Conservation (phyloP, 35 echinoderm and acorn worm species). For the Strongylocentrotus purpuratus region DNA sequence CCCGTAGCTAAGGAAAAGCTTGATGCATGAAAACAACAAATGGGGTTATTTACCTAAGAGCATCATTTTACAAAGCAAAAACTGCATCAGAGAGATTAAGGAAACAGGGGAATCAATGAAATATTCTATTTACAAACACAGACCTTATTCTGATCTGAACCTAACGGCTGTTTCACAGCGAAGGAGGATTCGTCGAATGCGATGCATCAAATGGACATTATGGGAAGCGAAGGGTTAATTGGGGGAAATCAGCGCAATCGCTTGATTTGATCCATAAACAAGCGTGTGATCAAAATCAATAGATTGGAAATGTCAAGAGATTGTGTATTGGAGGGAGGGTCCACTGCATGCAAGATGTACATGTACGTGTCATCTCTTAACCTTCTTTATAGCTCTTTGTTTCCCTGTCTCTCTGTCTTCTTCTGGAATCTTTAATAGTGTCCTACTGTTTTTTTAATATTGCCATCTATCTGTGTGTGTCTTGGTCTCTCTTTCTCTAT, state of each 20-base stretch:
- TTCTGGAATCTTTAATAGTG: not conserved
- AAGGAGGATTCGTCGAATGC: not conserved
- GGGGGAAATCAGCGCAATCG: not conserved
- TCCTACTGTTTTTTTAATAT: not conserved
- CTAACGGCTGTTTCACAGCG: not conserved
- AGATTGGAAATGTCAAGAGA: not conserved
- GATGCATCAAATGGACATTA: not conserved
- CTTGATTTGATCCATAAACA: conserved; percentile 18
- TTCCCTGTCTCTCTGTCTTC: not conserved
- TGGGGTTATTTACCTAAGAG: too few species aligned
- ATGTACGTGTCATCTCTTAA: not conserved
- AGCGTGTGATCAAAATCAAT: conserved; percentile 10
- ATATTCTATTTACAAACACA: not conserved
- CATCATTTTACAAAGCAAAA: too few species aligned
- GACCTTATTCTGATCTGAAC: not conserved
- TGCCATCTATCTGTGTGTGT: not conserved
- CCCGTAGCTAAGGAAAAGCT: not conserved
- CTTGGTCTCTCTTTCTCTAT: not conserved
- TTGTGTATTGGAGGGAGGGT: not conserved
- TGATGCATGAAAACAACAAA: too few species aligned
- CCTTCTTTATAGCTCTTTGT: not conserved
- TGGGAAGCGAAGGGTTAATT: not conserved
- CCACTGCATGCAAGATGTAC: not conserved
- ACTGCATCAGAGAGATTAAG: not conserved
- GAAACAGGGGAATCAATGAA: not conserved